phyloP scores from a whole-genome alignment of 2,113 vertebrate genomes.

The Micronycteris hirsuta region DNA sequence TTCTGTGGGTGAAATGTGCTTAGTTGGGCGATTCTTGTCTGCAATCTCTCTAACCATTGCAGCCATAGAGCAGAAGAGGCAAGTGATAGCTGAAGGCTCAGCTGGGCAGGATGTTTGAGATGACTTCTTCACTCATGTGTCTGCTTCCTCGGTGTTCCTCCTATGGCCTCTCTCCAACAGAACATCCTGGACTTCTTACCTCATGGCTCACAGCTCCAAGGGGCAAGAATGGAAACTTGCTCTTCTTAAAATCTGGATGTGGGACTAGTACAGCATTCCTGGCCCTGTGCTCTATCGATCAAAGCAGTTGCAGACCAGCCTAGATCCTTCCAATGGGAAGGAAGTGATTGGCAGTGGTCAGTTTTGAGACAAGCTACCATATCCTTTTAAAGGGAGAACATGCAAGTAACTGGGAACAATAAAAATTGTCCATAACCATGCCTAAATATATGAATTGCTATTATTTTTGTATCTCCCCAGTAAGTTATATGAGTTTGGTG shows the following conservation, averaged over 20 bases:
- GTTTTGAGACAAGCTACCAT: background rate
- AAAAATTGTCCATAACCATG: rapidly evolving
- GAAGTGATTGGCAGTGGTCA: background rate
- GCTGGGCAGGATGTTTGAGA: too few species aligned
- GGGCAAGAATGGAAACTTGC: background rate
- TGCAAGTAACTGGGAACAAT: background rate
- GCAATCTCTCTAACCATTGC: background rate
- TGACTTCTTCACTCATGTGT: rapidly evolving
- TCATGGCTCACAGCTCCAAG: background rate
- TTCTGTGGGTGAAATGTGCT: background rate
- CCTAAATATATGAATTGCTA: rapidly evolving
- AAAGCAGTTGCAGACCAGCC: background rate
- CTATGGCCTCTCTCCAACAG: background rate
- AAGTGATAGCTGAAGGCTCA: too few species aligned
- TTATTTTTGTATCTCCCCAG: background rate
- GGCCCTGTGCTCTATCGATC: background rate
- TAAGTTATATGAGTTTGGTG: background rate
- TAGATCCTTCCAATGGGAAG: background rate
- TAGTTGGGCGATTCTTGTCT: background rate
- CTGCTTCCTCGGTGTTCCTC: background rate
- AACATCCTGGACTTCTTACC: background rate
- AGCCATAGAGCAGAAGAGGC: background rate
- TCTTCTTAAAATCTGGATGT: background rate
- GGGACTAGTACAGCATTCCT: rapidly evolving
- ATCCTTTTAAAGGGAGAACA: too few species aligned